Base-by-base conservation (phyloP, 2,888 invertebrate species). In the Atethmia centrago region DNA sequence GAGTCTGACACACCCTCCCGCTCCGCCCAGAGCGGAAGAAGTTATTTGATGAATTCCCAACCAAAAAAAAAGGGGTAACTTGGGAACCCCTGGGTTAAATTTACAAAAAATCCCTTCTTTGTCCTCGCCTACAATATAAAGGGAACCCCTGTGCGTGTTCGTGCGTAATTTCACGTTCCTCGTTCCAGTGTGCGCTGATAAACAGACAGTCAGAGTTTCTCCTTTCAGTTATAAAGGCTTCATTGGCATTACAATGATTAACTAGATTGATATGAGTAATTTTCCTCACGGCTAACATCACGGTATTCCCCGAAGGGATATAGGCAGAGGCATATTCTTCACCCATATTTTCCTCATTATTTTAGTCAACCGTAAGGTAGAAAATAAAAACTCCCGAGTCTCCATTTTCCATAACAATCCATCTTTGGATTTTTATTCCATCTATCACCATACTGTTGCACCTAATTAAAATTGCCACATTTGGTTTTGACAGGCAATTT, bases 281-380 rank as follows among this genome's bases (percentile, higher is more conserved):
- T 67, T 67, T 42, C 28, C 64, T 67, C 31, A 14, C 66, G 65
- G 8, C 31, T 67, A 31, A 28, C 16, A 28, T 21, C 1, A n/a
- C 28, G 16, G 7, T 42, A 28, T 42, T 67, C 7, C 28, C 16
- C 16, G 8, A n/a, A 28, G 2, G 9, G 14, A 3, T 16, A 61
- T 3, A 25, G 40, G 7, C 19, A 12, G 61, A 59, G 16, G 36
- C 25, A 19, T 42, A 25, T 62, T 62, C 12, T 45, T 25, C 8
- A 2, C 42, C 25, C 19, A 42, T 1, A 2, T 62, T 68, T 19
- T 47, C 47, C 36, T 66, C 19, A 2, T 3, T 9, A 21, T 49
- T 16, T 68, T 25, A 12, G 28, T 31, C 16, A 68, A 25, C 14
- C 5, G 2, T 61, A 10, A 36, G 19, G 12, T 36, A 36, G 7